These are phyloP conservation scores for Coleophora flavipennella DNA, from an alignment of 2,888 invertebrate species.

Conservation along the genomic window DNA sequence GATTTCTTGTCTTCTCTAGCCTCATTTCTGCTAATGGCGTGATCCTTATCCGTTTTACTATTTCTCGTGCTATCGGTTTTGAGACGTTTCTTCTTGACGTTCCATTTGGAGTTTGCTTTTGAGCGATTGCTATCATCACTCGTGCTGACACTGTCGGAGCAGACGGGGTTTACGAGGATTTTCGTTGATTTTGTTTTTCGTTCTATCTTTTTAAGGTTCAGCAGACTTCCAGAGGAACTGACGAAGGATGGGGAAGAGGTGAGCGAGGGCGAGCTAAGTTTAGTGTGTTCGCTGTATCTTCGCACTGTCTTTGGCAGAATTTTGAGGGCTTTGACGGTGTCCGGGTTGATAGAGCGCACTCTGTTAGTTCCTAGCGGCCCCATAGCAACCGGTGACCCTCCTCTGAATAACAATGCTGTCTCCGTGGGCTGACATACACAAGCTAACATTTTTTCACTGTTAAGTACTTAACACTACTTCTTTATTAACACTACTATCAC, in stretches of 20 bases:
- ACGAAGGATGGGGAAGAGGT: slow-evolving; percentile 47
- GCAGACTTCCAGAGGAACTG: slow-evolving; percentile 44
- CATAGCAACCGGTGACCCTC: slow-evolving; percentile 68
- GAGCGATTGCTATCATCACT: slow-evolving; percentile 59
- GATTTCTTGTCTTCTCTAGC: slow-evolving; percentile 57
- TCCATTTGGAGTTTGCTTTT: slow-evolving; percentile 52
- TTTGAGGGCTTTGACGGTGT: slow-evolving; percentile 49
- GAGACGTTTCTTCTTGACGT: slow-evolving; percentile 61
- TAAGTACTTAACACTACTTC: slow-evolving; percentile 23
- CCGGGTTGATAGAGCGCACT: slow-evolving; percentile 44
- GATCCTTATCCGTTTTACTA: slow-evolving; percentile 40
- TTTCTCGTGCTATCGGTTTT: slow-evolving; percentile 38
- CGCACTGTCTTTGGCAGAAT: slow-evolving; percentile 39
- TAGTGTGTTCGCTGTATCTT: slow-evolving; percentile 39
- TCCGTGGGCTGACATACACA: slow-evolving; percentile 79
- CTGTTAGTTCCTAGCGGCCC: slow-evolving; percentile 65
- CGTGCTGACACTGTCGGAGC: slow-evolving; percentile 51
- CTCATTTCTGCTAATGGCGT: slow-evolving; percentile 47
- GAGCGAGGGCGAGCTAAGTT: slow-evolving; percentile 42
- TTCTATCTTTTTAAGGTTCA: slow-evolving; percentile 62
- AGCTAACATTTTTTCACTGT: slow-evolving; percentile 73
- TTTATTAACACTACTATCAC: slow-evolving; percentile 35
- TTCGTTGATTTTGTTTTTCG: slow-evolving; percentile 62
- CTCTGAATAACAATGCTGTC: slow-evolving; percentile 66
- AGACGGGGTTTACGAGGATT: slow-evolving; percentile 63